phyloP scores from a whole-genome alignment of 2,888 invertebrate species.

The Dryobotodes eremita region DNA sequence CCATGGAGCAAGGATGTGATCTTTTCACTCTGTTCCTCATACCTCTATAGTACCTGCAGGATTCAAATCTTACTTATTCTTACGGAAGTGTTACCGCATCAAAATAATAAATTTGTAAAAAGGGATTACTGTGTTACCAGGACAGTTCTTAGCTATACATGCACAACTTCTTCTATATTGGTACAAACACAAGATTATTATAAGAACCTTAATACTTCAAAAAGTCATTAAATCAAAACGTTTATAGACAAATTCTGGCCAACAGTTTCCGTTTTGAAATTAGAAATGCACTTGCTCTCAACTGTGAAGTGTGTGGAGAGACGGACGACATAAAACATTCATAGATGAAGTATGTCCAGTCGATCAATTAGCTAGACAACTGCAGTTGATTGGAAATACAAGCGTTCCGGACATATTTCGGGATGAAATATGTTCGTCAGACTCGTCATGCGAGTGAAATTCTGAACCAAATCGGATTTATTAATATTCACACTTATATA shows the following conservation, averaged over 20 bases:
- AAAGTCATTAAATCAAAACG: too few relatives aligned
- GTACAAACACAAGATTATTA: background rate
- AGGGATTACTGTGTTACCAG: background rate
- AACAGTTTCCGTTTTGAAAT: background rate
- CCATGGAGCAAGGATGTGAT: too few relatives aligned
- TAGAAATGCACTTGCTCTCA: background rate
- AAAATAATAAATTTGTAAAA: background rate
- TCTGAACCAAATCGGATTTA: background rate
- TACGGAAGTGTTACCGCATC: background rate
- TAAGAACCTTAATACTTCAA: background rate
- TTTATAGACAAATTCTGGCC: too few relatives aligned
- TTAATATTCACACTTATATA: background rate
- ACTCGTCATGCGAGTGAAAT: background rate
- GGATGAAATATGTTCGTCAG: background rate
- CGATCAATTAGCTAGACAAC: background rate
- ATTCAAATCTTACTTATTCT: background rate
- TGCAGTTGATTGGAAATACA: slow-evolving; percentile 16
- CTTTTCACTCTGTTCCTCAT: too few relatives aligned
- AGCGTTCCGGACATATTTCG: background rate
- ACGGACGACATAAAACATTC: background rate
- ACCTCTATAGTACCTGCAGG: background rate
- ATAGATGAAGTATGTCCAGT: slow-evolving; percentile 2
- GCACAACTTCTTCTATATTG: background rate
- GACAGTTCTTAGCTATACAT: background rate
- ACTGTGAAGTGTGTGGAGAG: background rate